phyloP scores from a whole-genome alignment of 2,797 vertebrate species.

The Gymnocypris eckloni region DNA sequence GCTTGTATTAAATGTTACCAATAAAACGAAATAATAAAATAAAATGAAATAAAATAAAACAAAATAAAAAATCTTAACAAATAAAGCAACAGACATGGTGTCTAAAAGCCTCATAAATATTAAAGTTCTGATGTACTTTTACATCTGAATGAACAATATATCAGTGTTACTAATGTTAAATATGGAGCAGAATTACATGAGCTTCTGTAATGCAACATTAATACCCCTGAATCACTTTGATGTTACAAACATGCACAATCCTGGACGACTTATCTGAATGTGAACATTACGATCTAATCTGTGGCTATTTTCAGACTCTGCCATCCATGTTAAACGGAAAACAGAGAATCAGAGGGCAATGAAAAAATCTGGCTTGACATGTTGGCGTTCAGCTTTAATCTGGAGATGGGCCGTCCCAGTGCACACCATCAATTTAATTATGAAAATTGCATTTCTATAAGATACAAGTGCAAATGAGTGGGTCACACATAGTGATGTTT shows the following conservation, averaged over 20 bases:
- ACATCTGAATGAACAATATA: conserved; percentile 52
- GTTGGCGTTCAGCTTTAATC: conserved; percentile 18
- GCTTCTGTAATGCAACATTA: conserved; percentile 42
- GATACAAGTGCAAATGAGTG: neutral
- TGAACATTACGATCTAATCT: conserved; percentile 62
- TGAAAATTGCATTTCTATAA: conserved; percentile 11
- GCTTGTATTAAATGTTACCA: neutral
- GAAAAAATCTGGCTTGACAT: conserved; percentile 32
- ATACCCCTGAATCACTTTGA: conserved; percentile 53
- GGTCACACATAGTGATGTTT: neutral
- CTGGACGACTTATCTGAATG: conserved; percentile 58
- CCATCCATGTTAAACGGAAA: conserved; percentile 55
- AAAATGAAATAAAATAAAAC: neutral
- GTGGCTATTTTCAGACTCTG: conserved; percentile 54
- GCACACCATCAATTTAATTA: conserved; percentile 13
- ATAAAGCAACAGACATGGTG: neutral
- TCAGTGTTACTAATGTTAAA: conserved; percentile 52
- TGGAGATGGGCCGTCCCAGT: conserved; percentile 4
- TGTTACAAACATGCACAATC: conserved; percentile 59
- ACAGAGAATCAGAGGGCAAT: conserved; percentile 39
- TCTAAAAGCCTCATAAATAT: conserved; percentile 2
- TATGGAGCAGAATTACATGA: conserved; percentile 1
- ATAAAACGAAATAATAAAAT: neutral
- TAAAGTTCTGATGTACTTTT: neutral
- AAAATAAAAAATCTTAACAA: neutral